Conservation (phyloP, 2,888 invertebrate genomes). For the Halocaridina rubra region DNA sequence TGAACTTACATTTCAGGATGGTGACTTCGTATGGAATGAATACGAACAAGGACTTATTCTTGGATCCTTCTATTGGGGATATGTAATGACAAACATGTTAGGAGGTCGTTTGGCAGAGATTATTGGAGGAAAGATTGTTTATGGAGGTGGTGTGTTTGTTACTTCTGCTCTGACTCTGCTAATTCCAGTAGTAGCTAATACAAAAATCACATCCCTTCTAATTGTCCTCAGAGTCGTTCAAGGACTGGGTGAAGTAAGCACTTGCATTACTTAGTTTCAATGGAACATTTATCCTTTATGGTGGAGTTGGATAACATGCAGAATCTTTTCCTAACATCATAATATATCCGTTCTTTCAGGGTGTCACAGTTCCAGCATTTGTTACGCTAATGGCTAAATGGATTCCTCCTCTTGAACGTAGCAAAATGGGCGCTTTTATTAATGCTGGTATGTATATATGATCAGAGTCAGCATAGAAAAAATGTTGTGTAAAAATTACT, state of each 20-base stretch:
- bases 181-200: conserved; percentile 80
- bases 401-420: conserved; percentile 84
- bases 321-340: no score
- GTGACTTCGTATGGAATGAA: conserved; percentile 61
- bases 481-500: no score
- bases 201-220: conserved; percentile 80
- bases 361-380: conserved; percentile 79
- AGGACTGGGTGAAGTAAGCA: conserved; percentile 83
- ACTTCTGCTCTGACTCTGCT: conserved; percentile 78
- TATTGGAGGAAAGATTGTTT: conserved; percentile 87
- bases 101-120: conserved; percentile 91
- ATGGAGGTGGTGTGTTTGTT: conserved; percentile 75
- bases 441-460: conserved; percentile 68
- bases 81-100: conserved; percentile 89
- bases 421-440: conserved; percentile 74
- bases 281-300: no score
- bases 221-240: conserved; percentile 80
- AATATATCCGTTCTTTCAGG: conserved; percentile 67
- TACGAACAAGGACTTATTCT: conserved; percentile 76
- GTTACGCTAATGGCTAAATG: conserved; percentile 82
- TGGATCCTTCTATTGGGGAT: conserved; percentile 93
- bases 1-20: conserved; percentile 51
- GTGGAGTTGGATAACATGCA: no score
- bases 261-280: neutral
- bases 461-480: no score